Evolutionary conservation across 2,797 vertebrate genomes (phyloP).

Genomic region (Ambastaia sidthimunki): DNA sequence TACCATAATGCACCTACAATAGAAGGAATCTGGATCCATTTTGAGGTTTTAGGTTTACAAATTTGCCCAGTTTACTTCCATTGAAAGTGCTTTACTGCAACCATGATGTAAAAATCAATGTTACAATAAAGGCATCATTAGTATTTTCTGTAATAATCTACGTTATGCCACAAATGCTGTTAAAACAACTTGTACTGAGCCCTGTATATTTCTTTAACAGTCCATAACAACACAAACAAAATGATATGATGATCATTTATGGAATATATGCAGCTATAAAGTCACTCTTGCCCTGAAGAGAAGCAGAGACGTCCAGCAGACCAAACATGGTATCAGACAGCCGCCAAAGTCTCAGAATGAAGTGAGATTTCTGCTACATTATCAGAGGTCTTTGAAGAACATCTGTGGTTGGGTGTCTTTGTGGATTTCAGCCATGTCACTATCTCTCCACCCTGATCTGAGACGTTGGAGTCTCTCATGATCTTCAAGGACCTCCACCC

Average conservation of each 20-base stretch:
- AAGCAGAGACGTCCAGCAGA: neutral
- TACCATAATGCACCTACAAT: no score
- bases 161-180: no score
- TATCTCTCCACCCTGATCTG: conserved; percentile 43
- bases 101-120: neutral
- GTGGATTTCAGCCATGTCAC: conserved; percentile 19
- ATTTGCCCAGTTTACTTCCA: no score
- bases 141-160: neutral
- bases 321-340: neutral
- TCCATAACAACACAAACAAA: neutral
- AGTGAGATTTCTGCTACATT: conserved; percentile 16
- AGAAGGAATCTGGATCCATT: no score
- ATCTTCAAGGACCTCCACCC: conserved; percentile 53
- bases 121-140: neutral
- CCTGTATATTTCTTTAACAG: neutral
- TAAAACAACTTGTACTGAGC: neutral
- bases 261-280: neutral
- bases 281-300: neutral
- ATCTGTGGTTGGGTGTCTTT: conserved; percentile 23
- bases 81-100: no score
- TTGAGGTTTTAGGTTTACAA: no score
- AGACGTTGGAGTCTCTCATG: conserved; percentile 42
- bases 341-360: conserved; percentile 19
- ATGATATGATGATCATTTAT: neutral
- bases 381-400: conserved; percentile 46